Evolutionary conservation across 2,113 vertebrate genomes (phyloP).

Genomic region (Glaucidium brasilianum): DNA sequence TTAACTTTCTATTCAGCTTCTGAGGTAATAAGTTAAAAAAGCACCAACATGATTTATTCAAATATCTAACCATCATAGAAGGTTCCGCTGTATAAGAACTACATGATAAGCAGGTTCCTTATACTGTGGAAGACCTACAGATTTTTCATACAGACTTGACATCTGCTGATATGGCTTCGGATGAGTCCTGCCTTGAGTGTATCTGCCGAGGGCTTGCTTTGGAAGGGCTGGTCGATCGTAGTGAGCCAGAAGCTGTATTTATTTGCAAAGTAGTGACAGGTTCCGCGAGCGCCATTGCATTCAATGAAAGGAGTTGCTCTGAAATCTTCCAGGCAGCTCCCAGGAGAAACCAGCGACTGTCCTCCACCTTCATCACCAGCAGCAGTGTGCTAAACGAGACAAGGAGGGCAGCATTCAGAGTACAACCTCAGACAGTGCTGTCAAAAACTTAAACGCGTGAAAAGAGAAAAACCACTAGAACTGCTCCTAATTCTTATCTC

Average conservation of each 20-base stretch:
- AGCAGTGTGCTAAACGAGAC: constrained; percentile 85
- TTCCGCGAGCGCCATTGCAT: constrained; percentile 92
- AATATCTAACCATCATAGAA: background rate
- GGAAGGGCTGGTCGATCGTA: constrained; percentile 84
- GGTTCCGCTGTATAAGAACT: background rate
- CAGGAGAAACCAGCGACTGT: constrained; percentile 93
- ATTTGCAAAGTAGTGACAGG: constrained; percentile 96
- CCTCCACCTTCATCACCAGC: constrained; percentile 94
- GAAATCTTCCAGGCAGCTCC: constrained; percentile 97
- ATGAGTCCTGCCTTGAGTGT: constrained; percentile 95
- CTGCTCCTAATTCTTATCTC: background rate
- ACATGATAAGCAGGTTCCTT: background rate
- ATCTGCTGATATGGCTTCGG: constrained; percentile 92
- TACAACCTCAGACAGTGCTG: background rate
- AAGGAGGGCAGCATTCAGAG: background rate
- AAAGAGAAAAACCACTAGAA: background rate
- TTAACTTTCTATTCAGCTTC: constrained; percentile 34
- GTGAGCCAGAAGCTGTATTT: constrained; percentile 98
- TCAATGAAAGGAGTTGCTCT: constrained; percentile 95
- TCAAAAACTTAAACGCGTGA: background rate
- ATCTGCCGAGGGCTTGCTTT: constrained; percentile 79
- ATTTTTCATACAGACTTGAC: constrained; percentile 99
- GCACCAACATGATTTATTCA: constrained; percentile 79
- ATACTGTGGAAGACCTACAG: constrained; percentile 73
- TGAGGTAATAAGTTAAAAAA: constrained; percentile 95